These are phyloP conservation scores for Megaptera novaeangliae DNA, from an alignment of 2,113 vertebrate species.

Conservation along the genomic window DNA sequence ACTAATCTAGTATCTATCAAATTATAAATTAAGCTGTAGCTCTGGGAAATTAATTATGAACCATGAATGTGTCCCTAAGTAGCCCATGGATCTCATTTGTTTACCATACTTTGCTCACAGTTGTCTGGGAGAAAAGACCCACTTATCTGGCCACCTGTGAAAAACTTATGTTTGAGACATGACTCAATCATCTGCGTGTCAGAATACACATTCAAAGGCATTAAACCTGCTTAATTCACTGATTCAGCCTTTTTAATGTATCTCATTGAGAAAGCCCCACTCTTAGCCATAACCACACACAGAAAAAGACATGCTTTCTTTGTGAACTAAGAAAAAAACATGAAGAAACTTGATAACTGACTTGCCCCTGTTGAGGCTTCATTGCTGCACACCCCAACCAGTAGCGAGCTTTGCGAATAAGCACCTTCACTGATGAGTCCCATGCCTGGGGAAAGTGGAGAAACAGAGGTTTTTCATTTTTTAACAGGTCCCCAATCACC, in stretches of 20 bases:
- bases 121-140: not conserved
- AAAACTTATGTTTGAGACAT: not conserved
- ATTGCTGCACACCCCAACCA: not conserved
- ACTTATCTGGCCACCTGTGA: not conserved
- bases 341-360: not conserved
- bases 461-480: not conserved
- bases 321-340: not conserved
- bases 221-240: not conserved
- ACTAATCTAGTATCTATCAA: slow-evolving; percentile 30
- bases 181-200: not conserved
- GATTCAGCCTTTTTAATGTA: not conserved
- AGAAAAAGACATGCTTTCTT: not conserved
- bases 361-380: not conserved
- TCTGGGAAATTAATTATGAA: slow-evolving; percentile 24
- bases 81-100: not conserved
- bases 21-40: slow-evolving; percentile 21
- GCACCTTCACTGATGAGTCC: not conserved
- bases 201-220: not conserved
- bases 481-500: not conserved
- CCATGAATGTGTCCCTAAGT: not conserved
- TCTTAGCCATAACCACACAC: not conserved
- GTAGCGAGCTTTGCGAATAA: not conserved
- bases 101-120: not conserved
- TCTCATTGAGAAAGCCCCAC: not conserved
- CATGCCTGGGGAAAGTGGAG: not conserved